Conservation (phyloP, 2,113 vertebrate species). For the Barnardius zonarius region DNA sequence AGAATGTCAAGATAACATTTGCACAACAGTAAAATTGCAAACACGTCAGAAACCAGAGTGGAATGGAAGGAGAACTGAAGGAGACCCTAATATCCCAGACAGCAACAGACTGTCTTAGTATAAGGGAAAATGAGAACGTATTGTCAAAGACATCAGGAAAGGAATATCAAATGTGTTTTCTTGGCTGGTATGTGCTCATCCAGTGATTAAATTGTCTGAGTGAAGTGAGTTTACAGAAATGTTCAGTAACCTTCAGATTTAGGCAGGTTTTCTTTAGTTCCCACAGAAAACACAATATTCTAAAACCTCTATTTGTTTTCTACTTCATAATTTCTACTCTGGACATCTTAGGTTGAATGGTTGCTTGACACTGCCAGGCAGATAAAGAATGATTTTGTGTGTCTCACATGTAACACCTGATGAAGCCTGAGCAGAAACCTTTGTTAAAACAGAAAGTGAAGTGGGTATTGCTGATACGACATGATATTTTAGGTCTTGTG, state of each 20-base stretch:
- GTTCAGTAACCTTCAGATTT: not conserved
- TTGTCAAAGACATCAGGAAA: not conserved
- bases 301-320: not conserved
- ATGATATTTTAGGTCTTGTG: not conserved
- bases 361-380: not conserved
- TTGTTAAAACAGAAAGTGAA: not conserved
- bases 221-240: not conserved
- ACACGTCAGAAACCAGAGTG: not conserved
- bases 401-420: not conserved
- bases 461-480: not conserved
- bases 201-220: conserved; percentile 1
- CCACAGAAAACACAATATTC: not conserved
- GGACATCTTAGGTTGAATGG: not conserved
- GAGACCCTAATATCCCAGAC: not conserved
- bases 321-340: not conserved
- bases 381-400: not conserved
- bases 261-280: not conserved
- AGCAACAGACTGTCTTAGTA: not conserved
- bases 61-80: not conserved
- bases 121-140: not conserved
- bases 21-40: not conserved
- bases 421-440: not conserved
- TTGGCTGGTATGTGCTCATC: not conserved
- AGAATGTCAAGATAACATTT: conserved; percentile 1
- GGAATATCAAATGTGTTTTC: not conserved